Evolutionary conservation across 2,113 vertebrate species (phyloP), one percentile per base, ranked within the genome.

Genomic region (Pelobates fuscus): DNA sequence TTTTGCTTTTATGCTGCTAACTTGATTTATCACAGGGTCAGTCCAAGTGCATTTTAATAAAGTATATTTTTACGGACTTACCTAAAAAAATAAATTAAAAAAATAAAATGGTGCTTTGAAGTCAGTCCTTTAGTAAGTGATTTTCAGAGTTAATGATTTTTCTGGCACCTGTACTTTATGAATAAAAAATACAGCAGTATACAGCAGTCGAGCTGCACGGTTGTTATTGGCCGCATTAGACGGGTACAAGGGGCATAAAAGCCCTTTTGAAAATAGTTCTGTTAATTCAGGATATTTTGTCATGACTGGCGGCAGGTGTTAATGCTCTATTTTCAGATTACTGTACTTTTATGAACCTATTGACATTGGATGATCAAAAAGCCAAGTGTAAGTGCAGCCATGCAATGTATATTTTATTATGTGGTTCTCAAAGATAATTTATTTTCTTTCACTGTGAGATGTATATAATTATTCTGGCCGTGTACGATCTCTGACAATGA

Each of bases 241-340:
- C 55, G 67, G 73, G 73, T 67, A 68, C 73, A 68, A 60, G 73
- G 58, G 73, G 61, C 65, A 77, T 55, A 77, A 77, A 77, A 64
- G 25, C 64, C 64, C 68, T 77, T 60, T 67, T 77, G 52, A 77
- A 67, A 77, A 68, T 24, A 44, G 64, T 60, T 52, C 65, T 68
- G 54, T 52, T 77, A 77, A 68, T 77, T 26, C 73, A 77, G 73
- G 73, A 77, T 77, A 77, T 77, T 77, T 77, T 77, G 73, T 77
- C 73, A 77, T 77, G n/a, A 27, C 64, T 68, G 49, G 52, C 72
- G 29, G 20, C 65, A 77, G 73, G 73, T 77, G 73, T 77, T 77
- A 77, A 77, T 77, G 55, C 65, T 61, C 41, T 67, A 77, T 68
- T 77, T 77, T 58, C 73, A 77, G 73, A 77, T 77, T 77, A 77